Evolutionary conservation across 2,113 vertebrate species (phyloP), one percentile per base, ranked within the genome.

Genomic region (Epinephelus cyanopodus): DNA sequence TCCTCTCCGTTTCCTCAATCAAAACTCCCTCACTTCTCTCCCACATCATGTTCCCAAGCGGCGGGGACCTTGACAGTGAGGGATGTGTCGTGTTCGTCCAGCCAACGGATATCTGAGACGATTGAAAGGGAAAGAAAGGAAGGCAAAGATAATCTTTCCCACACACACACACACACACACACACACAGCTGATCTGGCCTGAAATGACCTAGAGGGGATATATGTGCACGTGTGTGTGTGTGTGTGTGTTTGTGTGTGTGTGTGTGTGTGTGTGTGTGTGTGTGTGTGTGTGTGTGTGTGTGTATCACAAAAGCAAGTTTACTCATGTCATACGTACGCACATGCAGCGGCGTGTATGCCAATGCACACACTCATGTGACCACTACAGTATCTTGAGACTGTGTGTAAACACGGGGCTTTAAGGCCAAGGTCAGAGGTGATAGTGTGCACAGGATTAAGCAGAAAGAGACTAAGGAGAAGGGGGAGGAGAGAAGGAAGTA

Each of bases 371-470:
- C 25, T 81, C 79, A 83, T 63, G 69, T 79, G 90, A 93, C 82
- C 25, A 33, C 84, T 76, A 67, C 63, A 25, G 42, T 48, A 72
- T 78, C 79, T 81, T 56, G 21, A 82, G 73, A 87, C 48, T 12
- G 25, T 65, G 48, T 54, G 74, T 82, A 82, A 86, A 88, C 81
- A 86, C 42, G 3, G 7, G 56, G 57, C 66, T 80, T 62, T 64
- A 19, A 74, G 66, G 72, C 70, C 91, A 94, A 93, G 89, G 92
- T 92, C 89, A 91, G 83, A 91, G 89, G 69, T 87, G 84, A 81
- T 76, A 64, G 0, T 39, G 14, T 10, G 39, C 58, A 60, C 64
- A 68, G 57, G 50, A 79, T 61, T 81, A 3, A 45, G 39, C 39
- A 67, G 68, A 71, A 64, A 19, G 21, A 80, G 39, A 57, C 9